Evolutionary conservation across 2,888 invertebrate species (phyloP), one percentile per base, ranked within the genome.

Genomic region (Leucoptera coffeella): DNA sequence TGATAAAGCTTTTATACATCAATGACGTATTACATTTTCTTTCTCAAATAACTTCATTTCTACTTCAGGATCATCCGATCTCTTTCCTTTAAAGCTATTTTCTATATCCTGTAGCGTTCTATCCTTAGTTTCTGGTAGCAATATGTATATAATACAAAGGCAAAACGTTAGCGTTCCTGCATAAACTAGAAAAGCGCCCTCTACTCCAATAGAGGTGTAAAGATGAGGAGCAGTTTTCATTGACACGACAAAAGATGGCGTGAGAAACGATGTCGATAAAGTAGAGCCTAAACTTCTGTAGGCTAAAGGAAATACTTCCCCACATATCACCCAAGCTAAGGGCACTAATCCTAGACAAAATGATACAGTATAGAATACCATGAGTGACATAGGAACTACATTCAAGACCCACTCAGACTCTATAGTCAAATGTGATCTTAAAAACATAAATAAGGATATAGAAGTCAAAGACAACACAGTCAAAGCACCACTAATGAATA

Each of bases 1-100:
- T n/a, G n/a, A n/a, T n/a, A n/a, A n/a, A n/a, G n/a, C n/a, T n/a
- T n/a, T n/a, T n/a, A n/a, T n/a, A n/a, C n/a, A n/a, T n/a, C n/a
- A n/a, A n/a, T n/a, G n/a, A n/a, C n/a, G n/a, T n/a, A n/a, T n/a
- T n/a, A n/a, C n/a, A n/a, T n/a, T n/a, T n/a, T n/a, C n/a, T n/a
- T 44, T 46, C 20, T 38, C 38, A 14, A 65, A 55, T n/a, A 67
- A 42, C 26, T 49, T 57, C 39, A 55, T 46, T 47, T 65, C 58
- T 25, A 57, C 54, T 37, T 67, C 65, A 0, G 44, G 31, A 27
- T 64, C 62, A n/a, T 22, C 37, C 1, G 28, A 37, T 20, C 42
- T 21, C 17, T 15, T 14, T 21, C 28, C 28, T 7, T 20, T 21
- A 19, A 29, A 29, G 3, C 14, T 20, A 19, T 25, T 15, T 13